These are phyloP conservation scores for Coracopsis vasa DNA, from an alignment of 2,113 vertebrate species.

Conservation along the genomic window DNA sequence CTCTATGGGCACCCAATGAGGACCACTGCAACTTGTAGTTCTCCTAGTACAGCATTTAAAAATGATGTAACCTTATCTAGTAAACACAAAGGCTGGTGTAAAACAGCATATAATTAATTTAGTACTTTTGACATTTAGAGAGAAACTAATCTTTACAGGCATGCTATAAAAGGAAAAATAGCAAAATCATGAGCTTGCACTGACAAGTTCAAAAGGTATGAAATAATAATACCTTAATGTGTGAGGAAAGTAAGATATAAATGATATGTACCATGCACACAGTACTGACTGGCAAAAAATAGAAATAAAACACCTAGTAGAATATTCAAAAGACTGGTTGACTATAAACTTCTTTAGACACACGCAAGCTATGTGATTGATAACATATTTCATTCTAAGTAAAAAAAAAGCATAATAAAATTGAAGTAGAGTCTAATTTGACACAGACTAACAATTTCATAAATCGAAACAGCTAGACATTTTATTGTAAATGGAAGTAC, in stretches of 20 bases:
- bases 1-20: not conserved
- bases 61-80: not conserved
- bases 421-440: not conserved
- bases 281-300: not conserved
- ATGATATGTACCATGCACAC: not conserved
- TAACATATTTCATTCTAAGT: not conserved
- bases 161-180: not conserved
- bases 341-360: not conserved
- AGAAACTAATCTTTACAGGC: not conserved
- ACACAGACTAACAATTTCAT: not conserved
- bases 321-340: not conserved
- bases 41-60: not conserved
- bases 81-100: not conserved
- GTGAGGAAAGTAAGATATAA: not conserved
- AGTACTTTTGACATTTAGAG: not conserved
- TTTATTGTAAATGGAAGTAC: not conserved
- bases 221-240: not conserved
- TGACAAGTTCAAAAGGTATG: not conserved
- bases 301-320: not conserved
- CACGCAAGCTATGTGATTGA: not conserved
- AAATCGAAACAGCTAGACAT: not conserved
- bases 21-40: not conserved
- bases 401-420: constrained; percentile 1
- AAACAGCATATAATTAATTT: not conserved
- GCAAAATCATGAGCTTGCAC: not conserved